Evolutionary conservation across 64 coral and sea anemone genomes (phyloP).

Genomic region (Pocillopora verrucosa): DNA sequence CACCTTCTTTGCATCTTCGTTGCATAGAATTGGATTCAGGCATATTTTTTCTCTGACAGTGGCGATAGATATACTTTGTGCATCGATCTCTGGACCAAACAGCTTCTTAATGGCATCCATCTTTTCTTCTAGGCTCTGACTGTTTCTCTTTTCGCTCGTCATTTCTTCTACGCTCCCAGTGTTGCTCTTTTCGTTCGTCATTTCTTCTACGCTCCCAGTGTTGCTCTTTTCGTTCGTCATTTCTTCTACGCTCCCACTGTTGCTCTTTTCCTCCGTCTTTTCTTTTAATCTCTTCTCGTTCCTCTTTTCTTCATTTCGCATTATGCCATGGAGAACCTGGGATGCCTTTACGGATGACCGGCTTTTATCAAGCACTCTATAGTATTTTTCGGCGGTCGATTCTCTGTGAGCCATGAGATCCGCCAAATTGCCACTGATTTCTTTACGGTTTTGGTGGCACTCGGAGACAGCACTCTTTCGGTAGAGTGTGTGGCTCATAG

Average conservation of each 20-base stretch:
- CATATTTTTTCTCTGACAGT: neutral
- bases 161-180: too few relatives aligned
- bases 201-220: neutral
- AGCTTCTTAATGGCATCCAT: neutral
- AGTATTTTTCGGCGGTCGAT: slow-evolving; percentile 18
- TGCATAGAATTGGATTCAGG: neutral
- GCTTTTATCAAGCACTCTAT: neutral
- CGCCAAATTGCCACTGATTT: neutral
- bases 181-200: too few relatives aligned
- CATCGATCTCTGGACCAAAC: neutral
- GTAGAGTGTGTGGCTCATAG: slow-evolving; percentile 43
- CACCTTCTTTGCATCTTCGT: neutral
- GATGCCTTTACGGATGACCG: neutral
- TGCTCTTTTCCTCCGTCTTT: too few relatives aligned
- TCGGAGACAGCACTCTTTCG: slow-evolving; percentile 53
- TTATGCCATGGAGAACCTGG: neutral
- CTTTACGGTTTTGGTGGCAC: slow-evolving; percentile 21
- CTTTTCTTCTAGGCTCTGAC: neutral
- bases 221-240: too few relatives aligned
- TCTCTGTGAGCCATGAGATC: slow-evolving; percentile 35
- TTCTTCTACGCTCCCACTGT: neutral
- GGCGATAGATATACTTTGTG: neutral
- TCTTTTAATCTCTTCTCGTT: too few relatives aligned
- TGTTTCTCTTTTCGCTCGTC: too few relatives aligned
- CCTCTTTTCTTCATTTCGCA: neutral